Evolutionary conservation across 2,888 invertebrate species (phyloP).

Genomic region (Beris morrisii): DNA sequence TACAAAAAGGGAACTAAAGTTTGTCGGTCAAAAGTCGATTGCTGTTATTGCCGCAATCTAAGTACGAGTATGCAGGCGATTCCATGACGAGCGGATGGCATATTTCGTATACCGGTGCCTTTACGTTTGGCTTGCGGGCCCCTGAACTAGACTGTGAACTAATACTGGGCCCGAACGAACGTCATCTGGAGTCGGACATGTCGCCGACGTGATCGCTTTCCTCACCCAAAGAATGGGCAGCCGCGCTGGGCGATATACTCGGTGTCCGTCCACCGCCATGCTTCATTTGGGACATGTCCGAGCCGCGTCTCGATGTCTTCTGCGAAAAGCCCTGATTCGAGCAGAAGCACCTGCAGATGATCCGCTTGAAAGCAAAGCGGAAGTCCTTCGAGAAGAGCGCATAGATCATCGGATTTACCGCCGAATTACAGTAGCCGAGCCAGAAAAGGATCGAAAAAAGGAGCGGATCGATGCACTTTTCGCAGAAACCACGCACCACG

Average conservation of each 20-base stretch:
- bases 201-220: constrained; percentile 61
- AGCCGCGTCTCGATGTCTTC: constrained; percentile 59
- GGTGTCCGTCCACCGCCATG: constrained; percentile 58
- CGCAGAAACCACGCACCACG: constrained; percentile 84
- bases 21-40: constrained; percentile 34
- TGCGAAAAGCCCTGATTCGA: constrained; percentile 56
- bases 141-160: constrained; percentile 44
- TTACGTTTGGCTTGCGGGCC: constrained; percentile 52
- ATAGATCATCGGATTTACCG: constrained; percentile 93
- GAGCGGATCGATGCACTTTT: constrained; percentile 78
- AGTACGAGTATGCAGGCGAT: constrained; percentile 51
- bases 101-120: constrained; percentile 55
- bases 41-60: constrained; percentile 39
- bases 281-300: constrained; percentile 61
- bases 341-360: constrained; percentile 85
- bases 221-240: constrained; percentile 60
- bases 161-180: constrained; percentile 50
- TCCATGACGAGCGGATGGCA: constrained; percentile 58
- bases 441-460: constrained; percentile 93
- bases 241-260: constrained; percentile 61
- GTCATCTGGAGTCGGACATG: constrained; percentile 62
- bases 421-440: constrained; percentile 97
- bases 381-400: constrained; percentile 94
- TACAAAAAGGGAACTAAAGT: constrained; percentile 13
- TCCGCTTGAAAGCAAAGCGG: constrained; percentile 89